Evolutionary conservation across 1,140 invertebrate species (phyloP), one percentile per base, ranked within the genome.

Genomic region (Pteromalus puparum): DNA sequence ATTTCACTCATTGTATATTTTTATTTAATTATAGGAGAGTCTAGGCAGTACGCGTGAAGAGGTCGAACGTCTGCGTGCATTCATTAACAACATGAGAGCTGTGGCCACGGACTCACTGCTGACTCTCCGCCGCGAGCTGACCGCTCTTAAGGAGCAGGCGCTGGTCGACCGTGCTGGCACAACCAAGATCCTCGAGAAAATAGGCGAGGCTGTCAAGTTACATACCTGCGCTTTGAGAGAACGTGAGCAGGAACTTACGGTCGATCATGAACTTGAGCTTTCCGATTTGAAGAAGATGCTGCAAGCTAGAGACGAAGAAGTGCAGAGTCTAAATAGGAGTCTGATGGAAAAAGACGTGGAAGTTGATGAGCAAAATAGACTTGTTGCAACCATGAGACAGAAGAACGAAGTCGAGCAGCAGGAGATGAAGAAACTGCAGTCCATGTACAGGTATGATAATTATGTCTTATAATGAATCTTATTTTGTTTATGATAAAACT

Each of bases 221-320:
- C 93, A 94, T 65, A 94, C 93, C 30, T 87, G 90, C 34, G 92
- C 93, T 74, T 92, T 96, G 73, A 91, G 94, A 12, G 94, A 95
- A 87, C 92, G 94, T 68, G 92, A 95, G 7, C 94, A 95, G 77
- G 93, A 94, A 83, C 85, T 96, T 12, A 94, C 94, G 15, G 92
- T 95, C 13, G 95, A 96, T 86, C 95, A 96, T 87, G 95, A 96
- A 88, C 88, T 95, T 61, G 95, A 96, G 89, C 90, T 96, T 72
- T 93, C 94, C 42, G 94, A 95, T 86, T 91, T 95, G 85, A 95
- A 94, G 88, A 93, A 94, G 75, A 81, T 93, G 9, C 88, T 95
- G 0, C 90, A 92, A 70, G 89, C 87, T 10, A 94, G 94, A 87
- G 94, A 95, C 48, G 94, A 96, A n/a, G 91, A 94, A 83, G 94